Evolutionary conservation across 2,888 invertebrate genomes (phyloP), one percentile per base, ranked within the genome.

Genomic region (Troglohyphantes excavatus): DNA sequence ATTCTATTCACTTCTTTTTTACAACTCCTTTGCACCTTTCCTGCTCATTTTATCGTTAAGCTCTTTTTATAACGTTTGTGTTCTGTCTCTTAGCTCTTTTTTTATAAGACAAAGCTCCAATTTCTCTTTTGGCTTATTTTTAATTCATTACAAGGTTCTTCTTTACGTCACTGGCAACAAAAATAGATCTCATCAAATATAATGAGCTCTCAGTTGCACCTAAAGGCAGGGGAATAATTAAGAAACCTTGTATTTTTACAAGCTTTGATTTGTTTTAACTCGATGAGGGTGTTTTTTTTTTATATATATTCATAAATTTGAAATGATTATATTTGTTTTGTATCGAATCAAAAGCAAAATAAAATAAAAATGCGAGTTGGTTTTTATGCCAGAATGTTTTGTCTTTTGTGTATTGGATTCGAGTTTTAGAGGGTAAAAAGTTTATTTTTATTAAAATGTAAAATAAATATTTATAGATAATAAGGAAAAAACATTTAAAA

Each of bases 151-250:
- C 17, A 68, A 68, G 46, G n/a, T 17, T 46, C 11, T 19, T 72
- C 11, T 72, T 43, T 72, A n/a, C 46, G 26, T 72, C 72, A 26
- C 23, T 53, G 3, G 26, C 46, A 72, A 46, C 72, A 26, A 46
- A 72, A 72, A 72, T 46, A 43, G 72, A 72, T 72, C 5, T 72
- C 23, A 72, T 72, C 23, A 72, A 46, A 23, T 17, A n/a, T 46
- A 26, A 17, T 72, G 46, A 23, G 46, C 43, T 17, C 21, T 21
- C 11, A 17, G 7, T 46, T 72, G 46, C 9, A 39, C 9, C 9
- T 39, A 39, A 39, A 46, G 17, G 46, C 17, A 46, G 46, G 6
- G 9, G 39, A 39, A 39, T 39, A 46, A 17, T 46, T 46, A 17
- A 13, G 46, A 17, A 33, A 33, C 33, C 33, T 33, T 33, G 33